These are phyloP conservation scores for Phrynosoma platyrhinos DNA, from an alignment of 2,113 vertebrate genomes.

Conservation along the genomic window DNA sequence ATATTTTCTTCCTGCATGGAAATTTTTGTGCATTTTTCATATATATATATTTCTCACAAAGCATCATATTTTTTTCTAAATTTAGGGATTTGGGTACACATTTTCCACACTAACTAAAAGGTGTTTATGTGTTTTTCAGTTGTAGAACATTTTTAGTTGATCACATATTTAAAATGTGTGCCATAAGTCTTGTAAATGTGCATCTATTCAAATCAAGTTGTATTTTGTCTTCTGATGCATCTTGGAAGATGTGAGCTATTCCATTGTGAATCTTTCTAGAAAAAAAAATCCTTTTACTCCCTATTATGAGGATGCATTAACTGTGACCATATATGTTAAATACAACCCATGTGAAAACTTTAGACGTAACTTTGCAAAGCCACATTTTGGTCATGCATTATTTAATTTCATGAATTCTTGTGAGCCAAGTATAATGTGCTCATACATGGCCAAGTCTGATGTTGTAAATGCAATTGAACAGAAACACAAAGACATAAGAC, in stretches of 20 bases:
- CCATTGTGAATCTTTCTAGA: too few relatives aligned
- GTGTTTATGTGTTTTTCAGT: not conserved
- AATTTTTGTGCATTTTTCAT: not conserved
- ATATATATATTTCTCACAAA: not conserved
- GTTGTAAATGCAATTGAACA: slow-evolving; percentile 13
- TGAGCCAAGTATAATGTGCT: slow-evolving; percentile 19
- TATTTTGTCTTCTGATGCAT: not conserved
- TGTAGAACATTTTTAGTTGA: not conserved
- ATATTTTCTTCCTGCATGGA: not conserved
- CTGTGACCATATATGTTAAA: not conserved
- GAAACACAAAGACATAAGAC: slow-evolving; percentile 6
- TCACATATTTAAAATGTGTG: not conserved
- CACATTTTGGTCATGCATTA: not conserved
- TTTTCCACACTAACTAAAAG: not conserved
- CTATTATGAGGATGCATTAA: not conserved
- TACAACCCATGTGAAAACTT: not conserved
- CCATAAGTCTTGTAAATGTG: not conserved
- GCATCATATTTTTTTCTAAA: not conserved
- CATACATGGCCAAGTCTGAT: not conserved
- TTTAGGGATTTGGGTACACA: not conserved
- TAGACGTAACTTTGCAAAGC: not conserved
- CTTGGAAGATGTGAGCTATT: not conserved
- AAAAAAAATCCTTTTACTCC: too few relatives aligned
- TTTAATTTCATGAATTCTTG: slow-evolving; percentile 4
- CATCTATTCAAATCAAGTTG: not conserved